Percentiles rank a stretch among this genome's conserved stretches.
Conservation (phyloP, 2,797 vertebrate genomes). For the Spatula versicolor region DNA sequence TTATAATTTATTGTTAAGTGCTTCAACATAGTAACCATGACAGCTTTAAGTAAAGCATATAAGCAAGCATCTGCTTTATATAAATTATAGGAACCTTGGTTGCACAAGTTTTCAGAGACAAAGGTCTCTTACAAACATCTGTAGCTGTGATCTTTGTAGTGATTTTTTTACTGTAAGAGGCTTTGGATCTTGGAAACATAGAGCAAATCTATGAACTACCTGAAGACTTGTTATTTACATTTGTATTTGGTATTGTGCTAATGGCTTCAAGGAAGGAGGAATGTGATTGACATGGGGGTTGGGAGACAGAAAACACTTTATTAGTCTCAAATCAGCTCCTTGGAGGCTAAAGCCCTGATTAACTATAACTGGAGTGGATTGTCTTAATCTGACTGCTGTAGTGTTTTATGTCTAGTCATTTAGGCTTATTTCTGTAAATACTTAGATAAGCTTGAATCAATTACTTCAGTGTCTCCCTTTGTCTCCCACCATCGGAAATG, state of each 20-base stretch:
- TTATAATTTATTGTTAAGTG: conserved; percentile 60
- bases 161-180: background rate
- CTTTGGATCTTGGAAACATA: conserved; percentile 2
- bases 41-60: conserved; percentile 50
- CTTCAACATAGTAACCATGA: conserved; percentile 30
- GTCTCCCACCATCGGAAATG: background rate
- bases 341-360: conserved; percentile 54
- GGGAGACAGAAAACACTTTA: background rate
- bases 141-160: background rate
- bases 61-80: conserved; percentile 62
- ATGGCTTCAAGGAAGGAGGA: conserved; percentile 6
- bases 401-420: conserved; percentile 54
- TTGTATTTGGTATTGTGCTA: conserved; percentile 9
- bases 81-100: conserved; percentile 44
- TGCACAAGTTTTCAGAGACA: conserved; percentile 17
- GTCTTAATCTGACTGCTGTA: conserved; percentile 50
- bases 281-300: background rate
- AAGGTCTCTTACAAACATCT: conserved; percentile 26
- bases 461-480: conserved; percentile 14
- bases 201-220: background rate
- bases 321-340: conserved; percentile 40
- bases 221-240: background rate
- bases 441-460: conserved; percentile 58
- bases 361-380: conserved; percentile 55
- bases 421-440: conserved; percentile 62